Base-by-base conservation (phyloP, 1,140 invertebrate genomes). In the Brachionus calyciflorus region DNA sequence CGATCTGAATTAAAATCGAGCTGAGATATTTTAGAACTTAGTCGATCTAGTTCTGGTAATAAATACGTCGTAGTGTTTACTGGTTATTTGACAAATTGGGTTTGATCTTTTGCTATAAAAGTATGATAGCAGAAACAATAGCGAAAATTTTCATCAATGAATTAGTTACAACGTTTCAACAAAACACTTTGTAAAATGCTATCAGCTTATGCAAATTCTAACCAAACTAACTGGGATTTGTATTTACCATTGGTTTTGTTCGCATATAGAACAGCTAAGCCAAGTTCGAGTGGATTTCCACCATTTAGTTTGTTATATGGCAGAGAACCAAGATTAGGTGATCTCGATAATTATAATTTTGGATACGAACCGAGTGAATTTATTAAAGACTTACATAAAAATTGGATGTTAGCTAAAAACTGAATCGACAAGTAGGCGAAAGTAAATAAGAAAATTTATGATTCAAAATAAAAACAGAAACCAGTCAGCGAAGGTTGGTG, bases 201-300 rank as follows among this genome's bases (percentile, higher is more conserved):
- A 14, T 79, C 79, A 44, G 77, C 57, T 17, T 30, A 81, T 49
- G 82, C 80, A 77, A 44, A 65, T 3, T 77, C 79, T 19, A 48
- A 77, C 70, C 77, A 78, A 4, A 79, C 80, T 76, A 78, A 84
- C 44, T 84, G 82, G 84, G 81, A 84, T 77, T 53, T 57, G 26
- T 80, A 79, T 51, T 33, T 83, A 9, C 77, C 76, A 21, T 78
- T 78, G 9, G 41, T 82, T 24, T 40, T 81, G 9, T 82, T 82
- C 78, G 81, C 82, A 0, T 82, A 82, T 48, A 76, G 80, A 12
- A 77, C 79, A 28, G 77, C 77, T 77, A 69, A 17, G 12, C 81
- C 81, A 44, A 77, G 77, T 19, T 79, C 78, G 68, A 41, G 77
- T 2, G 79, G 78, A 9, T 82, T 81, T 75, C 76, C 78, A 1